Base-by-base conservation (phyloP, 2,888 invertebrate genomes). In the Oscheius sp. region DNA sequence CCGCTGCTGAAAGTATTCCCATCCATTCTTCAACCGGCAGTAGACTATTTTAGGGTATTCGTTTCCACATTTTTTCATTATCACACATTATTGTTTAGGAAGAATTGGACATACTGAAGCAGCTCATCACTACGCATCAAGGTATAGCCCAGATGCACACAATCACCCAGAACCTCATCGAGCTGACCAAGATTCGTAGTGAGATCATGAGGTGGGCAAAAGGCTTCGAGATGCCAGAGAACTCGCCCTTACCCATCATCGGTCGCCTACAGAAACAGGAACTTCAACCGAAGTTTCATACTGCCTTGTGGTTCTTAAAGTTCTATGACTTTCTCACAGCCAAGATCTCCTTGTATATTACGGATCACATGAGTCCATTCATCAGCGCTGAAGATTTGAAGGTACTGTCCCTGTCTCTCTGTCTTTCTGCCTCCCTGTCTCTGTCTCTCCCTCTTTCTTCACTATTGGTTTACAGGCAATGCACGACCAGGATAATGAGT, bases 291-390 rank as follows among this genome's bases (percentile, higher is more conserved):
- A 59, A 48, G 32, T 72, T 72, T 59, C 74, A 70, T 13, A 42
- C 80, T 55, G 59, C 81, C 9, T 70, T 58, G n/a, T 82, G 84
- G 81, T 70, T 82, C 37, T 50, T 68, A n/a, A 76, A 74, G 21
- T 78, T 83, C 51, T 79, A 82, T 57, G 79, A 83, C 42, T 50
- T 71, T 9, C 35, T 82, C 42, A 63, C 83, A 50, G 79, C 82
- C 48, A 82, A 82, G 42, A 75, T 83, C 47, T 76, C 76, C n/a
- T 71, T 82, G n/a, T 82, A 82, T 53, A 80, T 78, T 51, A 73
- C 77, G 53, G 74, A 79, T 62, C 63, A 70, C 7, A 55, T 82
- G 29, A 58, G 60, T 5, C 35, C 73, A 10, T 78, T 57, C 59
- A 35, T 66, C n/a, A 55, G 75, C 29, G 48, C 53, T 1, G 70